Conservation (phyloP, 2,797 vertebrate species). For the Schizopygopsis pylzovi region DNA sequence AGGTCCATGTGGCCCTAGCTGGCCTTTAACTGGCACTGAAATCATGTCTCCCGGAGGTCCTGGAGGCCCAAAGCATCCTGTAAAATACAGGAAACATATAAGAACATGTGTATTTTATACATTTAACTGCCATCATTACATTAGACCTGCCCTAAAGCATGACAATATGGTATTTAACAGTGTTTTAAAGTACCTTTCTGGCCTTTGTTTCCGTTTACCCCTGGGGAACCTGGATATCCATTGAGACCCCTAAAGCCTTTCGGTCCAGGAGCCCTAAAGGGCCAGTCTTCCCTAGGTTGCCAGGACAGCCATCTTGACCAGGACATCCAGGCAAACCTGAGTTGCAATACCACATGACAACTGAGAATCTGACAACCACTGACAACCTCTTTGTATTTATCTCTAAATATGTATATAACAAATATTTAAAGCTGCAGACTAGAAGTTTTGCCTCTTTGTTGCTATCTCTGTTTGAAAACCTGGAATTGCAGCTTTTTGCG, state of each 20-base stretch:
- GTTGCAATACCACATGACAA: neutral
- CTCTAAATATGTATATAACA: neutral
- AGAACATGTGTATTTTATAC: neutral
- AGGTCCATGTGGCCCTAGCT: slow-evolving; percentile 58
- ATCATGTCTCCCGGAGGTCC: slow-evolving; percentile 63
- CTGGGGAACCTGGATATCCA: slow-evolving; percentile 50
- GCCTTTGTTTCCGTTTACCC: slow-evolving; percentile 70
- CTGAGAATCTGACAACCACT: neutral
- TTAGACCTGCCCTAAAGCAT: neutral
- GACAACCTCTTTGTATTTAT: neutral
- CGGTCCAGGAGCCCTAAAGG: slow-evolving; percentile 45
- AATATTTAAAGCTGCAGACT: neutral
- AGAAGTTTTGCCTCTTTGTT: too few relatives aligned
- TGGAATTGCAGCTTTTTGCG: too few relatives aligned
- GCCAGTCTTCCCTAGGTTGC: slow-evolving; percentile 67
- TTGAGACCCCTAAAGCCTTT: slow-evolving; percentile 50
- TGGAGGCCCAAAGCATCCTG: slow-evolving; percentile 64
- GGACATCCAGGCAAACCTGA: slow-evolving; percentile 65
- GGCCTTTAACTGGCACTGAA: slow-evolving; percentile 61
- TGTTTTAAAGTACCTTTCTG: slow-evolving; percentile 69
- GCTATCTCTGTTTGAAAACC: too few relatives aligned
- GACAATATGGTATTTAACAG: neutral
- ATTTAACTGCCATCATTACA: neutral
- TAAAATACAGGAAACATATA: neutral
- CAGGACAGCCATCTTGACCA: slow-evolving; percentile 69